phyloP scores from a whole-genome alignment of 64 coral and sea anemone genomes.

The Acropora yongei region DNA sequence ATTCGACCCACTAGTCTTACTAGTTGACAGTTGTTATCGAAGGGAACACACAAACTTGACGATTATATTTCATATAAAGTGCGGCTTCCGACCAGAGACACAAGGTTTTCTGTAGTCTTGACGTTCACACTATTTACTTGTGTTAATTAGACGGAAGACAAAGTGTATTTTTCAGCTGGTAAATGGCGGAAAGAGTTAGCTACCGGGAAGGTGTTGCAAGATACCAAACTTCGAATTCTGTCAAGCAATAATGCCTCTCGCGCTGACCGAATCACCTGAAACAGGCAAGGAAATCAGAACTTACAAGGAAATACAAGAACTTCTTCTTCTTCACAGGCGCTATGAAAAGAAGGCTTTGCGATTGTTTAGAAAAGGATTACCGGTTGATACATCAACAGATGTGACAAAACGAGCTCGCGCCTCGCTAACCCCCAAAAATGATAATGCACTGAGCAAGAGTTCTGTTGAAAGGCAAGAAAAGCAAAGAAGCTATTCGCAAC shows the following conservation, averaged over 20 bases:
- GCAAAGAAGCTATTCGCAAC: background rate
- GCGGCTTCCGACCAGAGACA: background rate
- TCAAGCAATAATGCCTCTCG: constrained; percentile 20
- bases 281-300: constrained; percentile 9
- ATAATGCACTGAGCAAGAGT: background rate
- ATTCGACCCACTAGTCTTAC: background rate
- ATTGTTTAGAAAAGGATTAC: constrained; percentile 40
- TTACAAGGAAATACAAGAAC: constrained; percentile 37
- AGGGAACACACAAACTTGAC: background rate
- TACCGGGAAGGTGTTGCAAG: background rate
- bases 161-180: background rate
- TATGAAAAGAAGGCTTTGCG: constrained; percentile 64
- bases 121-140: background rate
- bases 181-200: background rate
- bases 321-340: constrained; percentile 24
- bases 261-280: background rate
- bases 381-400: background rate
- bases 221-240: background rate
- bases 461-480: background rate
- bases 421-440: too few relatives aligned
- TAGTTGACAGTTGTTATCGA: background rate
- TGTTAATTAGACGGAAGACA: background rate
- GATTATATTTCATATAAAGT: background rate
- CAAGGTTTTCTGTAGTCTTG: background rate
- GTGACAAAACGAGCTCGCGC: background rate